phyloP scores from a whole-genome alignment of 2,797 vertebrate genomes.

The Typhlichthys eigenmanni region DNA sequence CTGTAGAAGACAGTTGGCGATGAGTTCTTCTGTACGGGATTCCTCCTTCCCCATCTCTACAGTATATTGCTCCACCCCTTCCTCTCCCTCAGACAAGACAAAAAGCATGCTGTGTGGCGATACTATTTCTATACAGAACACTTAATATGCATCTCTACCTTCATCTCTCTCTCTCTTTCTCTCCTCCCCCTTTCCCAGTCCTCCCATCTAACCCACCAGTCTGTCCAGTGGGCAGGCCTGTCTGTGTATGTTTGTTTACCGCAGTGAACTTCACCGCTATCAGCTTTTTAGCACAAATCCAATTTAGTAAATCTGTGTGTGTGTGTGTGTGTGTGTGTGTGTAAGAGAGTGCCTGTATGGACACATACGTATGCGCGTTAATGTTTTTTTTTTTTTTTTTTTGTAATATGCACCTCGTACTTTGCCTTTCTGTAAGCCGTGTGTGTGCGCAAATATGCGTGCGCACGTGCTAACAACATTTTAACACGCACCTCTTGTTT shows the following conservation, averaged over 20 bases:
- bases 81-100: not conserved
- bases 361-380: slow-evolving; percentile 43
- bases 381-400: slow-evolving; percentile 18
- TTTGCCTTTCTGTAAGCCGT: slow-evolving; percentile 32
- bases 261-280: slow-evolving; percentile 57
- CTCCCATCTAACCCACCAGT: not conserved
- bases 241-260: slow-evolving; percentile 44
- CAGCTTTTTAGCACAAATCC: slow-evolving; percentile 64
- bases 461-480: slow-evolving; percentile 52
- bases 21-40: too few relatives aligned
- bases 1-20: too few relatives aligned
- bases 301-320: slow-evolving; percentile 55
- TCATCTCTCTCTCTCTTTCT: not conserved
- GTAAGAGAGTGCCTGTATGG: slow-evolving; percentile 36
- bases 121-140: too few relatives aligned
- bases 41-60: not conserved
- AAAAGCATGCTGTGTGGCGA: too few relatives aligned
- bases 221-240: slow-evolving; percentile 14
- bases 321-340: slow-evolving; percentile 9
- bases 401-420: slow-evolving; percentile 39
- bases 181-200: slow-evolving; percentile 12
- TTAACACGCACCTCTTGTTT: slow-evolving; percentile 72
- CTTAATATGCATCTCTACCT: not conserved
- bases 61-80: slow-evolving; percentile 5
- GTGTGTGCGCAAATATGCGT: slow-evolving; percentile 16